Evolutionary conservation across 2,113 vertebrate genomes (phyloP).

Genomic region (Oreochromis aureus): DNA sequence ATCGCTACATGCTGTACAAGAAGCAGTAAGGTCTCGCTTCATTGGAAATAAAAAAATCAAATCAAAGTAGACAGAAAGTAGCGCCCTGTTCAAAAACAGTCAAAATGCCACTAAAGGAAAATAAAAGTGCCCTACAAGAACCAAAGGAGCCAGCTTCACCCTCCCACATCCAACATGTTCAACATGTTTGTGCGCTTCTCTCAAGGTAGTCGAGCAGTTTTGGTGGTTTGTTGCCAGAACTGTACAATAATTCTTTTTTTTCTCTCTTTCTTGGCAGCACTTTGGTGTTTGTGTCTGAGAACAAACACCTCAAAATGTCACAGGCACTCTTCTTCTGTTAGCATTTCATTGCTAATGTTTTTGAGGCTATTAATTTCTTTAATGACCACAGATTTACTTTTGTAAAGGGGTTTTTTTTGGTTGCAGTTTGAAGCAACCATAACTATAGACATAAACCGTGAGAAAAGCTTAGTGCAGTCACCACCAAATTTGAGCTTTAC

Average conservation of each 20-base stretch:
- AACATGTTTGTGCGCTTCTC: rapidly evolving
- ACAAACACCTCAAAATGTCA: neutral
- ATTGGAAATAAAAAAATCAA: neutral
- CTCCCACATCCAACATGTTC: neutral
- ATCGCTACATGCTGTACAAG: neutral
- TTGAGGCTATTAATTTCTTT: neutral
- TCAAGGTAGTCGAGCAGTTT: neutral
- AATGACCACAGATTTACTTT: neutral
- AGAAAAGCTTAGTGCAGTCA: neutral
- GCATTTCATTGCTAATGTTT: neutral
- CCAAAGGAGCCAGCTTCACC: neutral
- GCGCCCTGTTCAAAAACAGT: neutral
- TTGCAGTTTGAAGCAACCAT: neutral
- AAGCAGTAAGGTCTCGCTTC: neutral
- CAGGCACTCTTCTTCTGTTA: neutral
- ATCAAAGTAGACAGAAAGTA: neutral
- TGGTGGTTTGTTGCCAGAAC: neutral
- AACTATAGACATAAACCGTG: rapidly evolving
- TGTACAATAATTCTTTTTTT: neutral
- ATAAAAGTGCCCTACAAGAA: neutral
- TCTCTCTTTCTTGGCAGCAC: neutral
- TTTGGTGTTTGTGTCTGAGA: neutral
- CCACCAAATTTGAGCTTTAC: neutral
- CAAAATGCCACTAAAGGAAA: neutral
- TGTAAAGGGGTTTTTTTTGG: rapidly evolving